Conservation (phyloP, 2,113 vertebrate species). For the Cathartes aura region DNA sequence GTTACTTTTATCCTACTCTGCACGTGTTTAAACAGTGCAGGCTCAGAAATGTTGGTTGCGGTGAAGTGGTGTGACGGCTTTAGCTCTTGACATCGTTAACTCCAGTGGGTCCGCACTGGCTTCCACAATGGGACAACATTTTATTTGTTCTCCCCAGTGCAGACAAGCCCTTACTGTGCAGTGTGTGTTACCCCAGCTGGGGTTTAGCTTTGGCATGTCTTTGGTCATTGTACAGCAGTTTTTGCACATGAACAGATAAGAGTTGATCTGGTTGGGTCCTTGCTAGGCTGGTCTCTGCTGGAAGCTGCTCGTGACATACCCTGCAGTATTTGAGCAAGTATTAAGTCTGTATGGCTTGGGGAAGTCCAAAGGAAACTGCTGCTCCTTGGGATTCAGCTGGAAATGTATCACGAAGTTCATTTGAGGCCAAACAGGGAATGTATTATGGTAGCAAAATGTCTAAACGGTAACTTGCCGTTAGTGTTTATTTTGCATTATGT, state of each 20-base stretch:
- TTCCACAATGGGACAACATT: neutral
- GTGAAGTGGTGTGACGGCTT: neutral
- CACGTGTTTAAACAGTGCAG: neutral
- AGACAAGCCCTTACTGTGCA: neutral
- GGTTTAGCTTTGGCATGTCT: neutral
- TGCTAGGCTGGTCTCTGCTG: neutral
- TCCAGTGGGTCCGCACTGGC: neutral
- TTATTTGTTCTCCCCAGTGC: neutral
- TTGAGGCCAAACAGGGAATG: neutral
- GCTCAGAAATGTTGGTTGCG: neutral
- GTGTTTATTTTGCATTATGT: neutral
- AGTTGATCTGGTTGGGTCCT: neutral
- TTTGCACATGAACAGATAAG: neutral
- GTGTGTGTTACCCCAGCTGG: neutral
- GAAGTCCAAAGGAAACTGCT: neutral
- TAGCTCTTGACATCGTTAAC: neutral
- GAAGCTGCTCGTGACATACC: neutral
- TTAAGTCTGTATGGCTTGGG: neutral
- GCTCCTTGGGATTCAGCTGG: neutral
- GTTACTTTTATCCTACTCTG: neutral
- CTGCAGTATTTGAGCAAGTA: neutral
- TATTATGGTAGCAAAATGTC: neutral
- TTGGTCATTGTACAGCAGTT: neutral
- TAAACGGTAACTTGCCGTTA: neutral
- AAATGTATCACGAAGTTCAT: constrained; percentile 9